Conservation (phyloP, 2,797 vertebrate genomes). For the Malurus leucopterus region DNA sequence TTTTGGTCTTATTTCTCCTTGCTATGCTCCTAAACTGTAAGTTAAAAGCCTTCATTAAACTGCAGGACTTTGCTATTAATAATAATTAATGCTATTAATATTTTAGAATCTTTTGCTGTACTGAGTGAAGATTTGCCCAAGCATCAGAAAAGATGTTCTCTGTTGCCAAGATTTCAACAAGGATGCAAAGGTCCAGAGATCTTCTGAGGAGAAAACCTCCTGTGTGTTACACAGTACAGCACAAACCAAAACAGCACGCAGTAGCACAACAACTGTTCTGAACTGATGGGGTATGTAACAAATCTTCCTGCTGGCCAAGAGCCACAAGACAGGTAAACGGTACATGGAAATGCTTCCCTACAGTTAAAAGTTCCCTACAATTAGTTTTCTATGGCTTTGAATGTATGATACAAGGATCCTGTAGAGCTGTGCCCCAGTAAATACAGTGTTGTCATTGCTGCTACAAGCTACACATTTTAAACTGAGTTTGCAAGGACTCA, state of each 20-base stretch:
- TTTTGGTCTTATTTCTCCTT: neutral
- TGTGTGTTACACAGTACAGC: neutral
- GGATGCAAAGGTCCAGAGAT: neutral
- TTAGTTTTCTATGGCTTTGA: neutral
- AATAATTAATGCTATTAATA: neutral
- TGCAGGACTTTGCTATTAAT: neutral
- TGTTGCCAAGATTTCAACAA: neutral
- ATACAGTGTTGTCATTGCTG: neutral
- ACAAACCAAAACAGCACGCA: neutral
- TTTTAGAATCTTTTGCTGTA: neutral
- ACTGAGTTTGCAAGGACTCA: neutral
- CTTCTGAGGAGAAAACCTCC: neutral
- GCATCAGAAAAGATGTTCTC: neutral
- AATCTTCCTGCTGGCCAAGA: neutral
- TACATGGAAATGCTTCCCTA: neutral
- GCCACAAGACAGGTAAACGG: neutral
- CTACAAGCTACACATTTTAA: neutral
- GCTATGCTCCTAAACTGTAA: neutral
- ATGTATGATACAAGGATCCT: neutral
- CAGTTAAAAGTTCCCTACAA: neutral
- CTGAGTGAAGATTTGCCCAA: neutral
- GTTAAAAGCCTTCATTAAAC: neutral
- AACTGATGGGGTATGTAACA: neutral
- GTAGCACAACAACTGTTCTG: neutral
- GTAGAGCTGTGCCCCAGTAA: neutral